A percentile compares a stretch with the other conserved stretches of the same genome.
phyloP scores from a whole-genome alignment of 2,113 vertebrate species.

The Etheostoma cragini region DNA sequence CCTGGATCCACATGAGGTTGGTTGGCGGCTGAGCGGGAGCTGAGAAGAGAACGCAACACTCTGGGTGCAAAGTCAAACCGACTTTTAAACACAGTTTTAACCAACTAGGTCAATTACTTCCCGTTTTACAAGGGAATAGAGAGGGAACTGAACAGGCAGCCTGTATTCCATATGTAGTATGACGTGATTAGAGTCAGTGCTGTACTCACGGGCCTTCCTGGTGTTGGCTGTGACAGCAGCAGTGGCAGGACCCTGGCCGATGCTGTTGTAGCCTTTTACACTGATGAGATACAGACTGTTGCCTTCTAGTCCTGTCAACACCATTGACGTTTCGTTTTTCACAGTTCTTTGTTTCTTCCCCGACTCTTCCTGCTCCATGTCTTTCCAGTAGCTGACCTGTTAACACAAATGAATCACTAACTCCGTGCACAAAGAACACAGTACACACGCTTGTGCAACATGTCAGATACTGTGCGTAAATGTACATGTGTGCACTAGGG shows the following conservation, averaged over 20 bases:
- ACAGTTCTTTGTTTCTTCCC: conserved; percentile 88
- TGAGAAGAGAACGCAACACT: conserved; percentile 63
- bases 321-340: conserved; percentile 90
- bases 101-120: conserved; percentile 57
- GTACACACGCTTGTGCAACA: not conserved
- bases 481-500: not conserved
- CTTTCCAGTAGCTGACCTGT: conserved; percentile 94
- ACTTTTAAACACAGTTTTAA: conserved; percentile 26
- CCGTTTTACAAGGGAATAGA: conserved; percentile 33
- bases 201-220: conserved; percentile 91
- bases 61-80: conserved; percentile 12
- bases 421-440: not conserved
- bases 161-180: conserved; percentile 51
- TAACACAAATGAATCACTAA: conserved; percentile 30
- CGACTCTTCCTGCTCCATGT: conserved; percentile 89
- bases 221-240: conserved; percentile 85
- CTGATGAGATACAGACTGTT: conserved; percentile 91
- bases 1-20: conserved; percentile 94
- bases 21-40: conserved; percentile 91
- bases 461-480: not conserved
- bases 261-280: conserved; percentile 94
- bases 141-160: conserved; percentile 50
- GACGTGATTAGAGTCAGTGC: conserved; percentile 49
- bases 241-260: conserved; percentile 93
- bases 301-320: conserved; percentile 91